Evolutionary conservation across 92 coral and sea anemone species (phyloP).

Genomic region (Muricea muricata): DNA sequence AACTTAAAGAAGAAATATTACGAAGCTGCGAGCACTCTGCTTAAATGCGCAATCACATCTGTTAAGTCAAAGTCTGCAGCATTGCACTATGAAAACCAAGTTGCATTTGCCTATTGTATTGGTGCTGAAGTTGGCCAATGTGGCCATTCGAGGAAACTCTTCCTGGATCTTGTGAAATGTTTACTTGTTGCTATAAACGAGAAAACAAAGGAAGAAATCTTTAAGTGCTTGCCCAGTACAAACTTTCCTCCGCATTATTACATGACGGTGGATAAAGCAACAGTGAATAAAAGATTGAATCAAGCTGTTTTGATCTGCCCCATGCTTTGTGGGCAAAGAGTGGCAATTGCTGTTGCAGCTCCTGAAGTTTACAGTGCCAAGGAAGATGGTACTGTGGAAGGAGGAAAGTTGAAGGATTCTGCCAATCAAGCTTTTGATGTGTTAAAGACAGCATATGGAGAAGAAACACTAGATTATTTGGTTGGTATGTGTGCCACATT

Average conservation of each 20-base stretch:
- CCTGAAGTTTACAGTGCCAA: not conserved
- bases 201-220: not conserved
- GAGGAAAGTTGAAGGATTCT: not conserved
- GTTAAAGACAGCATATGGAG: not conserved
- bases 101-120: not conserved
- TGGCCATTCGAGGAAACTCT: conserved; percentile 14
- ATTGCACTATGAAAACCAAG: not conserved
- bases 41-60: not conserved
- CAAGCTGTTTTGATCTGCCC: conserved; percentile 12
- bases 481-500: not conserved
- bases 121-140: conserved; percentile 6
- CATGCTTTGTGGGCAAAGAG: not conserved
- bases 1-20: not conserved
- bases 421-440: conserved; percentile 20
- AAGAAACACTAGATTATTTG: not conserved
- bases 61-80: not conserved
- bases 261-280: conserved; percentile 10
- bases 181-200: not conserved
- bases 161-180: conserved; percentile 1
- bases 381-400: conserved; percentile 5
- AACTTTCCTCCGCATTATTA: not conserved
- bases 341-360: not conserved
- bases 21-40: not conserved
- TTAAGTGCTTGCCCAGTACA: not conserved
- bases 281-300: not conserved